phyloP scores from a whole-genome alignment of 2,113 vertebrate species.

The Malaclemys terrapin region DNA sequence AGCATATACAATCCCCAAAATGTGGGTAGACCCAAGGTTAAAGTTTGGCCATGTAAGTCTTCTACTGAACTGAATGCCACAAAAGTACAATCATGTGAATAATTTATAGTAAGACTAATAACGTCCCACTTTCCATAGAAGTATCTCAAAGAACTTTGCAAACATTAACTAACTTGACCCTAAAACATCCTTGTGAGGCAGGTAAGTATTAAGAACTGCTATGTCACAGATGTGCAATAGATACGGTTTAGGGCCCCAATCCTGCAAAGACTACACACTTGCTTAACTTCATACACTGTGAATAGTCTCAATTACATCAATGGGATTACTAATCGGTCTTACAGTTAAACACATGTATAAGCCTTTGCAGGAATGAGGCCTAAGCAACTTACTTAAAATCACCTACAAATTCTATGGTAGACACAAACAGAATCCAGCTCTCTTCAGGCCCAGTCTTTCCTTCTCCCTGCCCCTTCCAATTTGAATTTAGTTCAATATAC shows the following conservation, averaged over 20 bases:
- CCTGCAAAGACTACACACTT: not conserved
- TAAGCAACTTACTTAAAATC: not conserved
- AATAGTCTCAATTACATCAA: not conserved
- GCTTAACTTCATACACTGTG: not conserved
- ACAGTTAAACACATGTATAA: not conserved
- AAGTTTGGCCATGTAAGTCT: not conserved
- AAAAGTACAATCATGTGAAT: not conserved
- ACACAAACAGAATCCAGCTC: not conserved
- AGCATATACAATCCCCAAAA: not conserved
- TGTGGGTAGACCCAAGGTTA: not conserved
- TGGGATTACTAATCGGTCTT: rapidly evolving
- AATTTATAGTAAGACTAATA: not conserved
- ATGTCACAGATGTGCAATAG: not conserved
- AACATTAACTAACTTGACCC: not conserved
- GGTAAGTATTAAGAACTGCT: not conserved
- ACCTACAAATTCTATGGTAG: not conserved
- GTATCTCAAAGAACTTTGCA: not conserved
- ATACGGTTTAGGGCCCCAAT: not conserved
- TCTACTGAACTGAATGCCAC: not conserved
- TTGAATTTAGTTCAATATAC: not conserved
- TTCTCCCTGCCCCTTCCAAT: not conserved
- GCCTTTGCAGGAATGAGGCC: not conserved
- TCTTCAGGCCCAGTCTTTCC: not conserved
- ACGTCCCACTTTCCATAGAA: not conserved
- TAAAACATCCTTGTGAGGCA: not conserved